phyloP scores from a whole-genome alignment of 2,113 vertebrate species.

The Erythrocercus mccallii region DNA sequence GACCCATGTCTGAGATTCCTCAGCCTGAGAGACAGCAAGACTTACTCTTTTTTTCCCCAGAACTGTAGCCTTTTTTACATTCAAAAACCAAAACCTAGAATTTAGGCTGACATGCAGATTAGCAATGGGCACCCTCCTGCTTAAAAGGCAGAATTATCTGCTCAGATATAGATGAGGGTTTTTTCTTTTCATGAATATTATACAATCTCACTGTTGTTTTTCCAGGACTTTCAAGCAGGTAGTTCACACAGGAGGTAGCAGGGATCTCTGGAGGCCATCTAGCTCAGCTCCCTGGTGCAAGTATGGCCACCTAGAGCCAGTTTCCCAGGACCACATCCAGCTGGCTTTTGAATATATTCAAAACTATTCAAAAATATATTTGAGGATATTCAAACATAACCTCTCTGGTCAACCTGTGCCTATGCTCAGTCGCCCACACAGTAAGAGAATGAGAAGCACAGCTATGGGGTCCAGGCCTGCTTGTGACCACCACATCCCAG shows the following conservation, averaged over 20 bases:
- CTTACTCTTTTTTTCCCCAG: not conserved
- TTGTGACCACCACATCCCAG: not conserved
- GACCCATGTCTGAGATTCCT: not conserved
- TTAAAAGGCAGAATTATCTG: not conserved
- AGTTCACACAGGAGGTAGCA: not conserved
- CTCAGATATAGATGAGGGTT: not conserved
- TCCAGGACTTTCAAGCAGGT: not conserved
- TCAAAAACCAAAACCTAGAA: not conserved
- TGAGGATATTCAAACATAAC: not conserved
- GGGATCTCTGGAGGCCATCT: not conserved
- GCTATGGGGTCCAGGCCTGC: not conserved
- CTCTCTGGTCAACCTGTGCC: not conserved
- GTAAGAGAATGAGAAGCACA: not conserved
- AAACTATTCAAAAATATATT: not conserved
- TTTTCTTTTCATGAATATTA: not conserved
- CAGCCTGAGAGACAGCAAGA: not conserved
- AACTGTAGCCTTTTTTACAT: not conserved
- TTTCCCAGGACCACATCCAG: not conserved
- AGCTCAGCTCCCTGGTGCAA: not conserved
- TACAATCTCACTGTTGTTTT: not conserved
- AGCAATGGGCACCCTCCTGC: not conserved
- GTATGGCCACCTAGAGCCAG: not conserved
- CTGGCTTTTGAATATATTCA: not conserved
- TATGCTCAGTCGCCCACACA: rapidly evolving
- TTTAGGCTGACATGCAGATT: not conserved